These are phyloP conservation scores for Spodoptera picta DNA, from an alignment of 2,888 invertebrate species.

Conservation along the genomic window DNA sequence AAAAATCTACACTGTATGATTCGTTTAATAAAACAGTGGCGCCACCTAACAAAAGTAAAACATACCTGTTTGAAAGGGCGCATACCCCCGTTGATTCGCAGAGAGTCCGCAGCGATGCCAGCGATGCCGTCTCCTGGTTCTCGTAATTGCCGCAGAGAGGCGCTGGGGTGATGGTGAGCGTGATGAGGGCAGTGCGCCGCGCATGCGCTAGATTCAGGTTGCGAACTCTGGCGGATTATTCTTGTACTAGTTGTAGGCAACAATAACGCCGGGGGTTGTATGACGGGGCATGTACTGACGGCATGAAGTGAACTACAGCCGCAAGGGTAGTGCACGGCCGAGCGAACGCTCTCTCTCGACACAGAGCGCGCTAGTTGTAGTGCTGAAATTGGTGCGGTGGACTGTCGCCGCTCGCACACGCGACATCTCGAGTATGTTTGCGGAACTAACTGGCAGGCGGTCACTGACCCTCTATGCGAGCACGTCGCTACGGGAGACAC, in stretches of 20 bases:
- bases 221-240: constrained; percentile 96
- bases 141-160: constrained; percentile 95
- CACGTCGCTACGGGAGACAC: constrained; percentile 88
- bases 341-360: constrained; percentile 94
- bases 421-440: constrained; percentile 90
- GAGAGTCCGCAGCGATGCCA: constrained; percentile 98
- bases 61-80: constrained; percentile 98
- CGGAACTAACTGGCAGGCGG: constrained; percentile 91
- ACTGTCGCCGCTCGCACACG: constrained; percentile 93
- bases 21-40: constrained; percentile 53
- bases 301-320: constrained; percentile 87
- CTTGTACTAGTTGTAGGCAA: constrained; percentile 92
- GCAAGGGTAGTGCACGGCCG: constrained; percentile 91
- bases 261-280: constrained; percentile 92
- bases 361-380: constrained; percentile 94
- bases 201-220: constrained; percentile 93
- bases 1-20: constrained; percentile 46
- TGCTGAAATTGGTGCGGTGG: constrained; percentile 93
- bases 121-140: constrained; percentile 96
- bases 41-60: constrained; percentile 76
- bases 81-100: constrained; percentile 98
- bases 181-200: constrained; percentile 90
- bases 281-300: constrained; percentile 90
- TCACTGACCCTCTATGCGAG: constrained; percentile 90
- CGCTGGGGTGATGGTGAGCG: constrained; percentile 92